Evolutionary conservation across 2,888 invertebrate genomes (phyloP), one percentile per base, ranked within the genome.

Genomic region (Drosophila phalerata): DNA sequence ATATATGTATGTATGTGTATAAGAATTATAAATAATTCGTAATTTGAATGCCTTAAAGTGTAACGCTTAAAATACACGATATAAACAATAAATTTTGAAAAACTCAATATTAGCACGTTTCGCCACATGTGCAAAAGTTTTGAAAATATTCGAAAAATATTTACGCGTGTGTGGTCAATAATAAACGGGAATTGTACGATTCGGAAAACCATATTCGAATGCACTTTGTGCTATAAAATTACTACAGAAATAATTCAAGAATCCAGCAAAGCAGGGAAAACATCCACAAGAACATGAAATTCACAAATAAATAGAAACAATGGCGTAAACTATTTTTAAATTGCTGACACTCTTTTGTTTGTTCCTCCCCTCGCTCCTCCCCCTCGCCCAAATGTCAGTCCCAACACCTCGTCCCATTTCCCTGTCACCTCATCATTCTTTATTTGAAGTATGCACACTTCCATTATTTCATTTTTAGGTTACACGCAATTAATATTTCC

Each of bases 71-170:
- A 84, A 84, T 80, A 69, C 77, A 69, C 63, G 55, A 76, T 76
- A 81, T 86, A 88, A 88, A 85, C 87, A 87, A 88, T 81, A 77
- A 71, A 73, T 69, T 73, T 73, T 76, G 66, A 78, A 81, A 86
- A 84, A 70, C 73, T 58, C 69, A 79, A 77, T 77, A 66, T 87
- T 76, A 77, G 87, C 85, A 86, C 89, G 85, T 86, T 86, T 88
- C 69, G 74, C 81, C 78, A 73, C 87, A 87, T 86, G 85, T 88
- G 87, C 87, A 79, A 85, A 85, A 84, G 81, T 86, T 81, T 86
- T 73, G 65, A 66, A 77, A 71, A 52, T 77, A 68, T 67, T 75
- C 30, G 10, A 9, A 67, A 73, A 72, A 72, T 77, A 63, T 72
- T 73, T 67, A 63, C 34, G 64, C 64, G 64, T 73, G 72, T 85